phyloP scores from a whole-genome alignment of 2,888 invertebrate genomes.

The Dyspetes luteomarginatus region DNA sequence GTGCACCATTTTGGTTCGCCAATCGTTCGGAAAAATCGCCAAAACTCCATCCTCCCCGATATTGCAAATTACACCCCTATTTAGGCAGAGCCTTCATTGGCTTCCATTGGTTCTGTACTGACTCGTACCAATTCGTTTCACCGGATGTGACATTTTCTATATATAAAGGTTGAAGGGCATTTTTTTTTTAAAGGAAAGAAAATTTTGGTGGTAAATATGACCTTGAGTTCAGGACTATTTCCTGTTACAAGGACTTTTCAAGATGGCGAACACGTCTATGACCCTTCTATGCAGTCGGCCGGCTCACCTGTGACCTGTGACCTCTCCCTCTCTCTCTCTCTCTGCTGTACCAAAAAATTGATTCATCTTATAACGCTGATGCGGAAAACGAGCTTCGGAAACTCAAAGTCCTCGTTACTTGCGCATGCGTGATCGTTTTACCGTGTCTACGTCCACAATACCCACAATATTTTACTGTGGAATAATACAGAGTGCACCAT shows the following conservation, averaged over 20 bases:
- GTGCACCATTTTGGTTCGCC: too few relatives aligned
- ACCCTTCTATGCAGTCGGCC: slow-evolving; percentile 38
- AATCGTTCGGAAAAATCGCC: too few relatives aligned
- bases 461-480: background rate
- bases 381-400: slow-evolving; percentile 57
- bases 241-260: background rate
- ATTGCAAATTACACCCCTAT: too few relatives aligned
- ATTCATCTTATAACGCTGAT: slow-evolving; percentile 52
- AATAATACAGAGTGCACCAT: slow-evolving; percentile 20
- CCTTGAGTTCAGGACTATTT: background rate
- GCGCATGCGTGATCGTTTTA: background rate
- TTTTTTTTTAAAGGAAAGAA: too few relatives aligned
- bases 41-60: too few relatives aligned
- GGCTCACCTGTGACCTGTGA: too few relatives aligned
- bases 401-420: slow-evolving; percentile 36
- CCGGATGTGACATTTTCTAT: too few relatives aligned
- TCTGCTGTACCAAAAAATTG: slow-evolving; percentile 35
- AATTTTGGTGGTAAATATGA: background rate
- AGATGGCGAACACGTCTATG: slow-evolving; percentile 4
- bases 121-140: too few relatives aligned
- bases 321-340: slow-evolving; percentile 36
- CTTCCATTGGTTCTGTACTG: too few relatives aligned
- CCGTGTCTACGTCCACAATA: background rate
- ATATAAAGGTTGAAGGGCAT: too few relatives aligned
- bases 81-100: too few relatives aligned